Evolutionary conservation across 2,888 invertebrate species (phyloP).

Genomic region (Philopedon plagiatum): DNA sequence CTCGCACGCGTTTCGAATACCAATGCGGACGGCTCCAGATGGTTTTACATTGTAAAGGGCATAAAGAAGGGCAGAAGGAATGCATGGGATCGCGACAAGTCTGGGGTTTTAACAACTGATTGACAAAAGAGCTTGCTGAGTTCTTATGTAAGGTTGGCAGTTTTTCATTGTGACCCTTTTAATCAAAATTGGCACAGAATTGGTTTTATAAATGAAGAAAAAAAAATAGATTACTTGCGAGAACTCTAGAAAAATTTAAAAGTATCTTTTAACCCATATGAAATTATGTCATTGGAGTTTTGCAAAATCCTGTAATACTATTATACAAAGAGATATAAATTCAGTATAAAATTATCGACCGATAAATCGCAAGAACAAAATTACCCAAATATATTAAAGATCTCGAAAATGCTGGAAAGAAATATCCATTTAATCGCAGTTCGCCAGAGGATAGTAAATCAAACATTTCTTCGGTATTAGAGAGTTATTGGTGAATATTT

Average conservation of each 20-base stretch:
- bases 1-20: conserved; percentile 2
- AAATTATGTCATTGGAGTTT: no score
- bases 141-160: no score
- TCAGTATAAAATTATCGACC: neutral
- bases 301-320: no score
- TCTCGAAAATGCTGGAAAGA: conserved; percentile 22
- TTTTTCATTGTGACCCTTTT: no score
- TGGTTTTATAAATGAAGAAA: no score
- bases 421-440: conserved; percentile 53
- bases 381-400: conserved; percentile 1
- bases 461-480: conserved; percentile 62
- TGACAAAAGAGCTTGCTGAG: neutral
- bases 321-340: no score
- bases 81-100: neutral
- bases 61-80: neutral
- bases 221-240: no score
- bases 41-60: conserved; percentile 4
- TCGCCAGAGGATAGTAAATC: conserved; percentile 63
- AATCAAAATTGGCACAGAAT: no score
- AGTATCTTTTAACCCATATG: no score
- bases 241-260: no score
- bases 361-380: conserved; percentile 1
- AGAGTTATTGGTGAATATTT: conserved; percentile 64
- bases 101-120: neutral
- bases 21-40: conserved; percentile 10